Evolutionary conservation across 1,140 invertebrate genomes (phyloP).

Genomic region (Stegodyphus mimosarum): DNA sequence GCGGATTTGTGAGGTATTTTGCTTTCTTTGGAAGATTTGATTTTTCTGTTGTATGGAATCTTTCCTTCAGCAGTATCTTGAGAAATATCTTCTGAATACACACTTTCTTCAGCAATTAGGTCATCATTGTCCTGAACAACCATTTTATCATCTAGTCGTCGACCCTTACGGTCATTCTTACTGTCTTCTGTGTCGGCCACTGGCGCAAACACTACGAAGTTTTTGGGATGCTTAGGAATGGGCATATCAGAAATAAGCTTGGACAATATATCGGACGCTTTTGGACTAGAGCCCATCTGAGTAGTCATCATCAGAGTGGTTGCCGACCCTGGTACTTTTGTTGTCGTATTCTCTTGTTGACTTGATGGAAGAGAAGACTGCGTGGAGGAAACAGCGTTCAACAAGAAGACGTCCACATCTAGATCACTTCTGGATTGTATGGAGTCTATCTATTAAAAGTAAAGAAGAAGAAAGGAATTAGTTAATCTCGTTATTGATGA

Average conservation of each 20-base stretch:
- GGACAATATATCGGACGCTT: constrained; percentile 33
- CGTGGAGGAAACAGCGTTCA: constrained; percentile 6
- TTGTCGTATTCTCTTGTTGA: constrained; percentile 3
- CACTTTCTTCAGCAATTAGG: constrained; percentile 45
- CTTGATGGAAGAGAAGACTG: background rate
- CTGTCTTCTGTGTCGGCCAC: constrained; percentile 22
- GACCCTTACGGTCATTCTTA: background rate
- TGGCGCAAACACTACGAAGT: constrained; percentile 49
- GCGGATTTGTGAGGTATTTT: background rate
- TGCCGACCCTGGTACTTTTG: background rate
- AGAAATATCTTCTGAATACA: background rate
- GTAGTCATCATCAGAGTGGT: background rate
- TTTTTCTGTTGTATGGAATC: background rate
- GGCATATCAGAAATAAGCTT: constrained; percentile 52
- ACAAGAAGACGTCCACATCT: constrained; percentile 31
- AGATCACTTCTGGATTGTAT: constrained; percentile 16
- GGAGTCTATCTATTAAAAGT: constrained; percentile 36
- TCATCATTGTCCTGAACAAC: constrained; percentile 12
- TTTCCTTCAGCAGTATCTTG: background rate
- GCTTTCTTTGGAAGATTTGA: background rate
- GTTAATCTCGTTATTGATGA: background rate
- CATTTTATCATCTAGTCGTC: constrained; percentile 31
- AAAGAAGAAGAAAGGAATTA: background rate
- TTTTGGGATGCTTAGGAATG: constrained; percentile 36
- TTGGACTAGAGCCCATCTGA: background rate